Evolutionary conservation across 2,888 invertebrate species (phyloP), one percentile per base, ranked within the genome.

Genomic region (Drosophila mimetica): DNA sequence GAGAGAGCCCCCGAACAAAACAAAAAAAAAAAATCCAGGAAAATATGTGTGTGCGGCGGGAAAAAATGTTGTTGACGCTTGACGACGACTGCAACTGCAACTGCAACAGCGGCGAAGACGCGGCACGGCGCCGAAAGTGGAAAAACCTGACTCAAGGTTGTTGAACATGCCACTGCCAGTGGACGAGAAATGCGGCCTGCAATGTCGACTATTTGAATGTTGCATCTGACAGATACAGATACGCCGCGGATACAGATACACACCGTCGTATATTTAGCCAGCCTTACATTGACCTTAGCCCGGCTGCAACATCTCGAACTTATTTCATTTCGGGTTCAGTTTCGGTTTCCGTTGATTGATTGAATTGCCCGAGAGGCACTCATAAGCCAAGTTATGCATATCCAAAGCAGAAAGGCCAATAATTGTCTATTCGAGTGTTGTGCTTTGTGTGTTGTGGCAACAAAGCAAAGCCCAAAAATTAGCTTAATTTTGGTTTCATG

Each of bases 111-210:
- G 7, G 20, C 28, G 11, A 20, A 41, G 61, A 39, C 34, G 46
- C 71, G 63, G 71, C 66, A 41, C 69, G 63, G 71, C 66, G 71
- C 70, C 73, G 87, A 88, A 88, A 88, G 87, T 88, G 87, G 87
- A 88, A 88, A 88, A 88, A 88, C 89, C 86, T 89, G 87, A 88
- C 87, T 88, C 87, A 88, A 88, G 87, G 89, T 86, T 88, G 88
- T 86, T 86, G 88, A 80, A 87, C 86, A 84, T 83, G 78, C 78
- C 75, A 75, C 79, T 34, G 51, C 55, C 20, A 58, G 58, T 52
- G 64, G 53, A 64, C 70, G 57, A 67, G 69, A 75, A 66, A 70
- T 77, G 79, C 69, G 71, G 77, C 69, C 70, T 65, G 85, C 71
- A 72, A 76, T 63, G 69, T 54, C 55, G 76, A 79, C 77, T 79